phyloP scores from a whole-genome alignment of 2,113 vertebrate species.

The Boulengeromyrus knoepffleri region DNA sequence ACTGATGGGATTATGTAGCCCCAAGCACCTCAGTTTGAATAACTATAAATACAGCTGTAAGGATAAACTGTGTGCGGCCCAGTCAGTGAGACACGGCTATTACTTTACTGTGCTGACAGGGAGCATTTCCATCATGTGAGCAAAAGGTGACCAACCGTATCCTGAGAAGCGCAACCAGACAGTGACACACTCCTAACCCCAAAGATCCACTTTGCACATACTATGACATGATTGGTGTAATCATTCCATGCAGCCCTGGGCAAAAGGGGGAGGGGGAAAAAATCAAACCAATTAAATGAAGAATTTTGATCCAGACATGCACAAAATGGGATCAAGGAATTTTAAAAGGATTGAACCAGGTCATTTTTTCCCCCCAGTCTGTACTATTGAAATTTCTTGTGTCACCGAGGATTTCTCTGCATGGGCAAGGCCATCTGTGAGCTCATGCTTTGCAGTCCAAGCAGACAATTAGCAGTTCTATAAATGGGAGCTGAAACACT shows the following conservation, averaged over 20 bases:
- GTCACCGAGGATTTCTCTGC: conserved; percentile 32
- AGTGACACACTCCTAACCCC: conserved; percentile 24
- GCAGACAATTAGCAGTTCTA: conserved; percentile 34
- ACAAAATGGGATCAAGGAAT: conserved; percentile 25
- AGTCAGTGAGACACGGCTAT: conserved; percentile 37
- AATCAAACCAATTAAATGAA: conserved; percentile 38
- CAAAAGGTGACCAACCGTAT: conserved; percentile 46
- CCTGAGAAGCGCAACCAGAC: conserved; percentile 13
- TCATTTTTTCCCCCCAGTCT: conserved; percentile 39
- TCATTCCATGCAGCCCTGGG: conserved; percentile 33
- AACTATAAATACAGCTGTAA: not conserved
- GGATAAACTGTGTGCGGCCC: not conserved
- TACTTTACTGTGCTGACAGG: conserved; percentile 46
- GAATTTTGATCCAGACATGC: conserved; percentile 39
- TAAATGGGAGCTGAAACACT: conserved; percentile 33
- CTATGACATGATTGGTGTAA: conserved; percentile 66
- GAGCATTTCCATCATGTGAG: conserved; percentile 53
- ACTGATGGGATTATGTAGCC: not conserved
- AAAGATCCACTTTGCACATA: conserved; percentile 38
- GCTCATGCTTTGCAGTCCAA: not conserved
- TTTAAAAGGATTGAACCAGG: conserved; percentile 41
- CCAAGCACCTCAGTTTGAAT: not conserved
- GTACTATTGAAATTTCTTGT: conserved; percentile 40
- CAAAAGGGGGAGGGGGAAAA: not conserved
- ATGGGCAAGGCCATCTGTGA: conserved; percentile 17